Evolutionary conservation across 2,113 vertebrate genomes (phyloP), one percentile per base, ranked within the genome.

Genomic region (Grammomys dolichurus): DNA sequence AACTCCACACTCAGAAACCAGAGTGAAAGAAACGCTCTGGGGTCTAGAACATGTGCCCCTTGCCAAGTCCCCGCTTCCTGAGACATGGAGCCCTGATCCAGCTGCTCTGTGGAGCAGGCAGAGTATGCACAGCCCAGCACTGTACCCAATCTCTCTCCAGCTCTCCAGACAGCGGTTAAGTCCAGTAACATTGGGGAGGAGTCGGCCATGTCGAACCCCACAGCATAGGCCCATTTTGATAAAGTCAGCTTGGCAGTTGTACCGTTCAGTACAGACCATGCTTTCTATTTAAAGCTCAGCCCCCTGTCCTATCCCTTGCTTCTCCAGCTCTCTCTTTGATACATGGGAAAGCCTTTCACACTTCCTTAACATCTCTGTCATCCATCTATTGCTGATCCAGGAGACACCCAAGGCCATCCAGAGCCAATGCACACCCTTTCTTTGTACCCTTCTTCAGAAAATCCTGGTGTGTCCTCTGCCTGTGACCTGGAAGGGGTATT

Each of bases 81-180:
- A 40, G 72, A 46, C 33, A 36, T 11, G 10, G 43, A 36, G 17
- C 60, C 69, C 67, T 63, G 33, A n/a, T 0, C 2, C 36, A 4
- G 22, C 89, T 63, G 20, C 58, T 51, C 19, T 11, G 12, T 48
- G 54, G 43, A n/a, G 16, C 51, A 77, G 10, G 3, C 5, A 12
- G 36, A 63, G 4, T 0, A n/a, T 26, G 24, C 11, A 5, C 36
- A 33, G 17, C 28, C 85, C 24, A 16, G 78, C 14, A 12, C 78
- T 67, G 5, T 7, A 10, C 31, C 48, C 24, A 14, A 12, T 17
- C 12, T 73, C 26, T 14, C 12, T 19, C 28, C 0, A 1, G 31
- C 10, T 87, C n/a, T 48, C 46, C 26, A 67, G 56, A 58, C 20
- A 63, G 72, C n/a, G 12, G 24, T 22, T 19, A 36, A 48, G 48